Percentiles rank a stretch among this genome's conserved stretches.
Evolutionary conservation across 2,888 invertebrate species (phyloP).

Genomic region (Pocota personata): DNA sequence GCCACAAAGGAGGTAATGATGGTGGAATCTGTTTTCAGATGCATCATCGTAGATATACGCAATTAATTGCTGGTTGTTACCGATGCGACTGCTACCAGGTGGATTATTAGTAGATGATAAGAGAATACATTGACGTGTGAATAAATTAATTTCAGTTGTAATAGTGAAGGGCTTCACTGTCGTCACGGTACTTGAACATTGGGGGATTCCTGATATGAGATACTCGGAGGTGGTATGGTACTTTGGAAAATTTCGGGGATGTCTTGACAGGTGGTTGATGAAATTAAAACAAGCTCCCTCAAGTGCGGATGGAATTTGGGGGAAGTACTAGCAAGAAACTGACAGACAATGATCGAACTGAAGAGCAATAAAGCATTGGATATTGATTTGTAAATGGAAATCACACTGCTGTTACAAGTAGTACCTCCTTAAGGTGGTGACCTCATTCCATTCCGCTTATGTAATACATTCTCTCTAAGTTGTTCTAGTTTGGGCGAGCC

Average conservation of each 20-base stretch:
- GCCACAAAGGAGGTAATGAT: not conserved
- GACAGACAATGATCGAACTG: too few species aligned
- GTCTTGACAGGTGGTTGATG: not conserved
- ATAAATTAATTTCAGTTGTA: slow-evolving; percentile 11
- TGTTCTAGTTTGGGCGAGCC: too few species aligned
- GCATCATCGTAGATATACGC: slow-evolving; percentile 51
- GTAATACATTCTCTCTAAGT: too few species aligned
- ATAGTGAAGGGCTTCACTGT: not conserved
- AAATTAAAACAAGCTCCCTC: not conserved
- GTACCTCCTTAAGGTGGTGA: too few species aligned
- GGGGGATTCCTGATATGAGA: slow-evolving; percentile 22
- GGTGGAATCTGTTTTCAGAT: slow-evolving; percentile 10
- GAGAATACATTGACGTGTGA: not conserved
- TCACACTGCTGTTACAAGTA: too few species aligned
- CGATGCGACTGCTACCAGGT: slow-evolving; percentile 14
- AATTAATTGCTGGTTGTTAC: slow-evolving; percentile 35
- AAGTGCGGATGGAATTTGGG: not conserved
- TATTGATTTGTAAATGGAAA: too few species aligned
- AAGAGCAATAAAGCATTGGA: too few species aligned
- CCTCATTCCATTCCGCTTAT: too few species aligned
- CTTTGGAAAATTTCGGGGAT: not conserved
- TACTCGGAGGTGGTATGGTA: not conserved
- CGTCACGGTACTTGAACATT: slow-evolving; percentile 31
- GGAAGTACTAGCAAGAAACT: too few species aligned
- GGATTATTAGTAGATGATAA: slow-evolving; percentile 15